Conservation (phyloP, 2,113 vertebrate genomes). For the Australoheros scitulus region DNA sequence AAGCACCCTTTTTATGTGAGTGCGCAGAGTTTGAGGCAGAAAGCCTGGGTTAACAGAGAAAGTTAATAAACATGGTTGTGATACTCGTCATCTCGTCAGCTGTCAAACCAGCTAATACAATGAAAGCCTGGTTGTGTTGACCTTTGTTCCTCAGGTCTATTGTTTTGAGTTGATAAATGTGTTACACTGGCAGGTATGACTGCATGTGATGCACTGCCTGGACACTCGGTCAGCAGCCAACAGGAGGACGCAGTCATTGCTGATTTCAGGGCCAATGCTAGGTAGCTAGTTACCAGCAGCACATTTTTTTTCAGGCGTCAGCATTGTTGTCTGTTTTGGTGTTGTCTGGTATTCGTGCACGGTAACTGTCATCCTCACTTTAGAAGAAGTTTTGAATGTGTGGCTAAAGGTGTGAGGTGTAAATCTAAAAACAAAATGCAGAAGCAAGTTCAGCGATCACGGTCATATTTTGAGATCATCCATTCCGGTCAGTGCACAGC, state of each 20-base stretch:
- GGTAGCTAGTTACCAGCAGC: neutral
- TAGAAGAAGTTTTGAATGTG: neutral
- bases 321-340: neutral
- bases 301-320: neutral
- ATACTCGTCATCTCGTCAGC: too few relatives aligned
- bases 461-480: neutral
- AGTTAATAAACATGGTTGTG: too few relatives aligned
- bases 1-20: too few relatives aligned
- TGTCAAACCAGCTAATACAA: too few relatives aligned
- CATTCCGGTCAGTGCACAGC: neutral
- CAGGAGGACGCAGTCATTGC: neutral
- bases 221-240: too few relatives aligned
- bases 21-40: too few relatives aligned
- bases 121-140: too few relatives aligned
- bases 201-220: neutral
- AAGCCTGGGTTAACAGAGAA: too few relatives aligned
- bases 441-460: neutral
- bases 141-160: too few relatives aligned
- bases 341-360: neutral
- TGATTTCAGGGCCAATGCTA: neutral
- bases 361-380: neutral
- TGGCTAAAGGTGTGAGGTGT: neutral
- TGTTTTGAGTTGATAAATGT: neutral
- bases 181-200: neutral
- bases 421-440: neutral